Conservation (phyloP, 2,888 invertebrate species). For the Lithophane ornitopus region DNA sequence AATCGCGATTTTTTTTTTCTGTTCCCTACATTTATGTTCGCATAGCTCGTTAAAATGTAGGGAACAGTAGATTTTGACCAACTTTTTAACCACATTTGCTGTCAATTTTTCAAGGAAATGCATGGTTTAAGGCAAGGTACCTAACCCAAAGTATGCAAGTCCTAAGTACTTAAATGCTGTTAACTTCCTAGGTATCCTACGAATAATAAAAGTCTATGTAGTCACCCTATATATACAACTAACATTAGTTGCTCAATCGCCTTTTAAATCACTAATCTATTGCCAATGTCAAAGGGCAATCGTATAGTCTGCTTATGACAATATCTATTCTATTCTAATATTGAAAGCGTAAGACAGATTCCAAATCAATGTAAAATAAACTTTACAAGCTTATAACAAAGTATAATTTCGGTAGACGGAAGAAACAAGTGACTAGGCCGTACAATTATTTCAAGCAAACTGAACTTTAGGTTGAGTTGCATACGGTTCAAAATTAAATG, state of each 20-base stretch:
- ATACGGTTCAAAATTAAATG: slow-evolving; percentile 22
- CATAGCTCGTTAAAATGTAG: no score
- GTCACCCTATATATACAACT: not conserved
- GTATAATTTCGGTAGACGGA: not conserved
- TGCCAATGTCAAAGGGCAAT: slow-evolving; percentile 65
- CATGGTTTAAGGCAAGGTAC: no score
- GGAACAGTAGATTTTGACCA: no score
- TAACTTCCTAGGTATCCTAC: no score
- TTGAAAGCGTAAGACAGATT: not conserved
- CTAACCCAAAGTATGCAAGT: no score
- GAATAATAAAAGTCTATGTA: not conserved
- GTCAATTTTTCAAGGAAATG: no score
- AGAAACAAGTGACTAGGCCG: rapidly evolving
- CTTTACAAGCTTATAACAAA: rapidly evolving
- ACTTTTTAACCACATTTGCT: no score
- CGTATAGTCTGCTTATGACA: slow-evolving; percentile 60
- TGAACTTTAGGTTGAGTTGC: rapidly evolving
- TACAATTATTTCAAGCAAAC: not conserved
- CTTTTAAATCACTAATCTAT: slow-evolving; percentile 66
- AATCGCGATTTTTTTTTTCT: no score
- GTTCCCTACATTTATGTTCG: no score
- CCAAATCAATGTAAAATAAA: slow-evolving; percentile 10
- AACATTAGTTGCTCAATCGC: not conserved
- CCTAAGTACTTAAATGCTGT: no score
- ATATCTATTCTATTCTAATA: no score